Evolutionary conservation across 2,888 invertebrate species (phyloP), one percentile per base, ranked within the genome.

Genomic region (Camponotus fellah): DNA sequence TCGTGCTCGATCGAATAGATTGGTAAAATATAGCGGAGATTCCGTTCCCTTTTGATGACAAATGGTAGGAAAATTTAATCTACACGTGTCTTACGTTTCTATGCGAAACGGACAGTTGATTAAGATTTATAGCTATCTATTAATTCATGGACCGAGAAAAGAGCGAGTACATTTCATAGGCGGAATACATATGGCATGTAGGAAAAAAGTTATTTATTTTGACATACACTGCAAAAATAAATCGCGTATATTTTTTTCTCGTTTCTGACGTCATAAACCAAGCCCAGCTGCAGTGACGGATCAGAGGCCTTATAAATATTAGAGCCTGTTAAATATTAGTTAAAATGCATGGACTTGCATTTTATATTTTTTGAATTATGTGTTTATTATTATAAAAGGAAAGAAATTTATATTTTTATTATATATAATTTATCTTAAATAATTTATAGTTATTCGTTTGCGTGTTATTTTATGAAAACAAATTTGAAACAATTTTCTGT

Each of bases 91-190:
- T 26, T 14, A 53, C 14, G 49, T 53, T 37, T 21, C 21, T 64
- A 21, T 34, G 34, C 14, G 32, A 75, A 75, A 21, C 5, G 64
- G 46, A 64, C 34, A 75, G 75, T 32, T 75, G 75, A 75, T 75
- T 64, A 75, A 75, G 75, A 75, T 75, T 76, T 76, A 64, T 76
- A 37, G 64, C 75, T 76, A 65, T 26, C 46, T 74, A 62, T 49
- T 76, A 75, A 75, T 75, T 32, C n/a, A 21, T 14, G 62, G 21
- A 75, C 14, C 9, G 62, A 62, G 62, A 75, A 43, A 26, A 46
- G 32, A 46, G 75, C 14, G 62, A 49, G 49, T 49, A n/a, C 17
- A 49, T 49, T 49, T 49, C 12, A 62, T 26, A 58, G 17, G 40
- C n/a, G 46, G 9, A 34, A 34, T 46, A n/a, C 49, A 49, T 26